phyloP scores from a whole-genome alignment of 2,888 invertebrate genomes.

The Acleris emargana region DNA sequence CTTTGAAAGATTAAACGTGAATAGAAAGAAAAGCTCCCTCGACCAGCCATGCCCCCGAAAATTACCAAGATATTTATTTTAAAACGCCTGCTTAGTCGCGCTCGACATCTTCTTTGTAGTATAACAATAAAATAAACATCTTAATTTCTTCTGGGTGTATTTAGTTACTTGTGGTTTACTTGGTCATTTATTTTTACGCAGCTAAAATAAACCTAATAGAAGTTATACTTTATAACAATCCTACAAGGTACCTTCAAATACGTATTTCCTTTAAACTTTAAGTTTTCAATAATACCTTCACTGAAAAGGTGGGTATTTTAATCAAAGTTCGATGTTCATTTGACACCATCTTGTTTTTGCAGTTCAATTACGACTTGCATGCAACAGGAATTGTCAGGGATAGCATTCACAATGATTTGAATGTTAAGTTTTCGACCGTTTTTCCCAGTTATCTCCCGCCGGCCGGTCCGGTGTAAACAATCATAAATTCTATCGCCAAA shows the following conservation, averaged over 20 bases:
- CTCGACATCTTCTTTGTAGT: conserved; percentile 56
- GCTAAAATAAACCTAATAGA: conserved; percentile 1
- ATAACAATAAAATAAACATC: conserved; percentile 57
- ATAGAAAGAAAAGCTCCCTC: conserved; percentile 56
- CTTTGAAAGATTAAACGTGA: conserved; percentile 61
- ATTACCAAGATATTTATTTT: conserved; percentile 67
- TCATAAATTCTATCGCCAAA: conserved; percentile 57
- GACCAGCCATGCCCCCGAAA: conserved; percentile 51
- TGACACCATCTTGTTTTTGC: no score
- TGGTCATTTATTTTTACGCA: conserved; percentile 1
- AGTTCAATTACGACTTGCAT: no score
- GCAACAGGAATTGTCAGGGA: no score
- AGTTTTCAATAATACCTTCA: no score
- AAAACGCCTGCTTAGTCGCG: conserved; percentile 53
- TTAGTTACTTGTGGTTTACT: background rate
- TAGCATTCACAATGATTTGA: background rate
- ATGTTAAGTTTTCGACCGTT: conserved; percentile 1
- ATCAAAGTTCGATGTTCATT: no score
- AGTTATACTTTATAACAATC: no score
- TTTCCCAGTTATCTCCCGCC: conserved; percentile 38
- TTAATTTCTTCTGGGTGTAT: conserved; percentile 50
- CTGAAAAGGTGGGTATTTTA: no score
- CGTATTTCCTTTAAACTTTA: no score
- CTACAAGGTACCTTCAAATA: no score
- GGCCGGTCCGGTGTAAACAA: conserved; percentile 48